Conservation (phyloP, 2,113 vertebrate species). For the Gambusia holbrooki region DNA sequence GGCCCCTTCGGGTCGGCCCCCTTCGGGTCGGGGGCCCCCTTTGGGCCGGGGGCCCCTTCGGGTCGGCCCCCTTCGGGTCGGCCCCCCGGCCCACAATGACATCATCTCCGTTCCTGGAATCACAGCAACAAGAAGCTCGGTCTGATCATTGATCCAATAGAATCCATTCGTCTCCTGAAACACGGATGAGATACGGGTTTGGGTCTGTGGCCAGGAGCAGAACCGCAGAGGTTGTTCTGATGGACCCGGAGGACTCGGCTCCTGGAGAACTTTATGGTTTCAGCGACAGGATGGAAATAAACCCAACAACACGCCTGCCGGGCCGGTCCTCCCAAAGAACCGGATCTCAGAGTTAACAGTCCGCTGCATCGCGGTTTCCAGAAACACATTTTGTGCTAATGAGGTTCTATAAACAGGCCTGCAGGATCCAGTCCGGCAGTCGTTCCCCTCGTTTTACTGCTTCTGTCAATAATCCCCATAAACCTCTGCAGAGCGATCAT, state of each 20-base stretch:
- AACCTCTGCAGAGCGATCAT: conserved; percentile 40
- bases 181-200: conserved; percentile 59
- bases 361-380: conserved; percentile 65
- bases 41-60: too few species aligned
- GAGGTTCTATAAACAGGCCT: conserved; percentile 62
- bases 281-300: conserved; percentile 30
- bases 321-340: background rate
- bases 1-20: conserved; percentile 7
- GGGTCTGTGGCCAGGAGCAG: conserved; percentile 10
- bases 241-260: conserved; percentile 16
- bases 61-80: conserved; percentile 1
- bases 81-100: conserved; percentile 11
- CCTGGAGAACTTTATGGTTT: conserved; percentile 16
- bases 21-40: background rate
- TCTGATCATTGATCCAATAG: conserved; percentile 32
- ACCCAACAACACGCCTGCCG: background rate
- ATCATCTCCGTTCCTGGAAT: conserved; percentile 24
- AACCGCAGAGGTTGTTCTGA: conserved; percentile 28
- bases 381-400: conserved; percentile 63
- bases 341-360: background rate
- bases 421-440: conserved; percentile 44
- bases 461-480: conserved; percentile 56
- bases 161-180: conserved; percentile 58
- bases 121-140: conserved; percentile 30
- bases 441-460: conserved; percentile 52